These are phyloP conservation scores for Scaptomyza flava DNA, from an alignment of 2,888 invertebrate genomes.

Conservation along the genomic window DNA sequence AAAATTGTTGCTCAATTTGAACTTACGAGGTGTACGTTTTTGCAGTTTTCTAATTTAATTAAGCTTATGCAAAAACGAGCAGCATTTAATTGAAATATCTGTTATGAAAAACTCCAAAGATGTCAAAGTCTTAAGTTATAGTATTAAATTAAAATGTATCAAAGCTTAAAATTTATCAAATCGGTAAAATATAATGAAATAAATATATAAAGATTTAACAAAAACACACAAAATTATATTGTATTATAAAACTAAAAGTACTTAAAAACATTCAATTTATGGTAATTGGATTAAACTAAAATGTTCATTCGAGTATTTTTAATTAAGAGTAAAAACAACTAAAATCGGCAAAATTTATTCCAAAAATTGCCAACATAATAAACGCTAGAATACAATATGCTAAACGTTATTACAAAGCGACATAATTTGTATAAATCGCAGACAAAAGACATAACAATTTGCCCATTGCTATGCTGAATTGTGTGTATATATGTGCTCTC, in stretches of 20 bases:
- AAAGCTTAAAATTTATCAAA: too few relatives aligned
- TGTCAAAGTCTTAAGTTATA: background rate
- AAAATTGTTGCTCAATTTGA: slow-evolving; percentile 23
- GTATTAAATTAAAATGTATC: too few relatives aligned
- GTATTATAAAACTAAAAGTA: background rate
- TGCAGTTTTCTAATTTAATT: background rate
- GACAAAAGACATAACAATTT: slow-evolving; percentile 36
- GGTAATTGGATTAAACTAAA: background rate
- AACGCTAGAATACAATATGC: slow-evolving; percentile 1
- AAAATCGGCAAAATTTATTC: background rate
- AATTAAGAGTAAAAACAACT: background rate
- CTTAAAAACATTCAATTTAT: background rate
- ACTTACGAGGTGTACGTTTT: background rate
- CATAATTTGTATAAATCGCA: slow-evolving; percentile 46
- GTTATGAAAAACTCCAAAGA: background rate
- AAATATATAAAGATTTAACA: background rate
- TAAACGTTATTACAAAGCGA: slow-evolving; percentile 38
- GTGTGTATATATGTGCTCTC: slow-evolving; percentile 23
- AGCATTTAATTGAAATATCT: slow-evolving; percentile 6
- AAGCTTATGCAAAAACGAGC: slow-evolving; percentile 4
- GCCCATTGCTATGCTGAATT: slow-evolving; percentile 26
- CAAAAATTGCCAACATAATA: background rate
- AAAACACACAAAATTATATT: background rate
- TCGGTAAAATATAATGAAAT: background rate
- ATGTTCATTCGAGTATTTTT: background rate